A percentile compares a stretch with the other conserved stretches of the same genome.
Evolutionary conservation across 1,140 invertebrate species (phyloP).

Genomic region (Drosophila trapezifrons): DNA sequence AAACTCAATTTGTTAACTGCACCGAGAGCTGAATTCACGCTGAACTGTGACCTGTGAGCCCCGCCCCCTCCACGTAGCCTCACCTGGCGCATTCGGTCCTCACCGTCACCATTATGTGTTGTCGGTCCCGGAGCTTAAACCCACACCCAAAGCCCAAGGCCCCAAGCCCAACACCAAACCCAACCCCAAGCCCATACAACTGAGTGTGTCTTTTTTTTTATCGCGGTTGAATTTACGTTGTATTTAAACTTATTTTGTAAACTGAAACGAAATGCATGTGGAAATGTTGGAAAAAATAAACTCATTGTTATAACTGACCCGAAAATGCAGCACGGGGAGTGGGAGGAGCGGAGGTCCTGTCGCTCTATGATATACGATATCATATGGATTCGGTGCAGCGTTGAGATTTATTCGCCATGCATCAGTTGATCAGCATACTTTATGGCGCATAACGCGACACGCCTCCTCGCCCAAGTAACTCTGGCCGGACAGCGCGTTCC

Average conservation of each 20-base stretch:
- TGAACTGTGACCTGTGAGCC: slow-evolving; percentile 15
- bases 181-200: not conserved
- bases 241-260: slow-evolving; percentile 72
- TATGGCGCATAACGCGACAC: slow-evolving; percentile 47
- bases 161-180: slow-evolving; percentile 3
- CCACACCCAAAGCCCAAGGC: not conserved
- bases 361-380: slow-evolving; percentile 31
- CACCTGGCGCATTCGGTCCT: slow-evolving; percentile 10
- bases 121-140: slow-evolving; percentile 8
- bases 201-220: slow-evolving; percentile 63
- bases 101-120: not conserved
- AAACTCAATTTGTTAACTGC: slow-evolving; percentile 60
- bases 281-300: slow-evolving; percentile 73
- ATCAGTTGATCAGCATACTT: slow-evolving; percentile 54
- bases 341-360: not conserved
- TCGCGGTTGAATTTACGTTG: slow-evolving; percentile 76
- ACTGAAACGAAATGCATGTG: slow-evolving; percentile 71
- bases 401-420: slow-evolving; percentile 50
- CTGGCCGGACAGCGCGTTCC: slow-evolving; percentile 3
- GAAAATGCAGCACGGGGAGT: not conserved
- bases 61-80: no score
- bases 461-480: slow-evolving; percentile 3
- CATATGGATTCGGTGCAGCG: slow-evolving; percentile 12
- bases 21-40: slow-evolving; percentile 7
- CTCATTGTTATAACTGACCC: slow-evolving; percentile 39